phyloP scores from a whole-genome alignment of 2,113 vertebrate species.

The Zosterops hypoxanthus region DNA sequence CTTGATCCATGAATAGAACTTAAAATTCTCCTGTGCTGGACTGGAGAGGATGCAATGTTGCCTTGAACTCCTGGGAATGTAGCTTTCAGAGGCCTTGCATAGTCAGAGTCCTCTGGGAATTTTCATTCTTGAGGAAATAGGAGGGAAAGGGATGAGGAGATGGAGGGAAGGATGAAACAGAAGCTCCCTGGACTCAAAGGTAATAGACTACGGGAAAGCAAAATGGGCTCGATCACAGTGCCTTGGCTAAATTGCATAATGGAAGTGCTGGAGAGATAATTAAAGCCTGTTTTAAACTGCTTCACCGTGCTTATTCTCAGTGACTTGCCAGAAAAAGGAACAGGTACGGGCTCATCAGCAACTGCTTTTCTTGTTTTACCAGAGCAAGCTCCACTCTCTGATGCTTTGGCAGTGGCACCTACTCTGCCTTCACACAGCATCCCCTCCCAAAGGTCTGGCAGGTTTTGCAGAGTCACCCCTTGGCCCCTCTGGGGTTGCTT shows the following conservation, averaged over 20 bases:
- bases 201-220: background rate
- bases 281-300: background rate
- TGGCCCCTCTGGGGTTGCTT: background rate
- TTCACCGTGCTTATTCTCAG: background rate
- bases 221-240: background rate
- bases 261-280: background rate
- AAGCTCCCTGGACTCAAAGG: background rate
- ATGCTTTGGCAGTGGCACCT: accelerated
- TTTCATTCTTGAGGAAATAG: background rate
- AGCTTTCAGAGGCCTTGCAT: background rate
- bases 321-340: background rate
- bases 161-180: background rate
- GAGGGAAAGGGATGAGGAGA: background rate
- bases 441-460: background rate
- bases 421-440: background rate
- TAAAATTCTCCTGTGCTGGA: background rate
- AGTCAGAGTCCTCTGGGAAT: background rate
- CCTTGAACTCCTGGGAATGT: background rate
- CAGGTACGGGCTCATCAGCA: background rate
- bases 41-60: background rate
- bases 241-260: background rate
- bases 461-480: background rate
- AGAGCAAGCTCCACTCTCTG: background rate
- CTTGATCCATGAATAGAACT: background rate
- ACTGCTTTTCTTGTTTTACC: background rate